These are phyloP conservation scores for Thecocarcelia acutangulata DNA, from an alignment of 2,888 invertebrate species.

Conservation along the genomic window DNA sequence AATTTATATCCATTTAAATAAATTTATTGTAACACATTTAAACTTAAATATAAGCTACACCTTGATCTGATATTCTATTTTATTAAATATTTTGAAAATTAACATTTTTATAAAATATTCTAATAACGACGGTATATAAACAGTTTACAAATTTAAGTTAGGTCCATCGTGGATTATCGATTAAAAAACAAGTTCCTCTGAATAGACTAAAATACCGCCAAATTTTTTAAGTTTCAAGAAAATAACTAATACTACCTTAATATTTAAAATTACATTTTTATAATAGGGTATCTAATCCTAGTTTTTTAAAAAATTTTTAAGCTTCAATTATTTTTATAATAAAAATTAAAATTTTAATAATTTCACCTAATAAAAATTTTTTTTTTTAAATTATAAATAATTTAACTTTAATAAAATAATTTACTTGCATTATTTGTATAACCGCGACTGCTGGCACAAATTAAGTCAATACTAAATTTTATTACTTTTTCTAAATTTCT, in stretches of 20 bases:
- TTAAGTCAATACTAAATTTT: conserved; percentile 84
- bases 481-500: conserved; percentile 85
- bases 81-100: neutral
- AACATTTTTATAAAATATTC: neutral
- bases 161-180: conserved; percentile 84
- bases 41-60: conserved; percentile 86
- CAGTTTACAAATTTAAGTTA: conserved; percentile 81
- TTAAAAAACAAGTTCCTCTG: conserved; percentile 87
- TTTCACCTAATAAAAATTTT: conserved; percentile 82
- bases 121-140: conserved; percentile 87
- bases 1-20: conserved; percentile 81
- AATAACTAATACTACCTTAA: conserved; percentile 84
- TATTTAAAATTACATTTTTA: conserved; percentile 78
- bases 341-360: conserved; percentile 63
- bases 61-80: conserved; percentile 82
- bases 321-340: neutral
- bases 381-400: conserved; percentile 84
- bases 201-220: conserved; percentile 82
- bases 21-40: conserved; percentile 86
- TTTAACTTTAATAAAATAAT: conserved; percentile 82
- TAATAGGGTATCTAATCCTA: conserved; percentile 88
- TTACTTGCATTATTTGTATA: conserved; percentile 85
- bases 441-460: conserved; percentile 87
- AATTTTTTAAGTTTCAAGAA: conserved; percentile 85
- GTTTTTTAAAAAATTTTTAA: conserved; percentile 80